These are phyloP conservation scores for Caenorhabditis elegans DNA, from an alignment of 1,140 invertebrate species.

Conservation along the genomic window WBcel235 BX284604.4:2007501-2008000, in stretches of 20 bases:
- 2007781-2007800: not conserved
- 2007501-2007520: too few relatives aligned
- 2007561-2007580: too few relatives aligned
- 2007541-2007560: too few relatives aligned
- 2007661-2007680: conserved; percentile 50
- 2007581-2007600: too few relatives aligned
- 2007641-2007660: conserved; percentile 50
- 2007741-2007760: not conserved
- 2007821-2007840: conserved; percentile 7
- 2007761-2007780: not conserved
- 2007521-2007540: too few relatives aligned
- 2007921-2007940: too few relatives aligned
- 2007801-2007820: not conserved
- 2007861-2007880: conserved; percentile 1
- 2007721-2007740: not conserved
- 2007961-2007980: too few relatives aligned
- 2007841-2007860: not conserved
- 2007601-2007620: too few relatives aligned
- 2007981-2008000: too few relatives aligned
- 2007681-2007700: conserved; percentile 41
- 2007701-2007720: conserved; percentile 47
- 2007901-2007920: not conserved
- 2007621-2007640: conserved; percentile 44
- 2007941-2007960: too few relatives aligned
- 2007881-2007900: not conserved